These are phyloP conservation scores for Rutilus rutilus DNA, from an alignment of 2,113 vertebrate species.

Conservation along the genomic window DNA sequence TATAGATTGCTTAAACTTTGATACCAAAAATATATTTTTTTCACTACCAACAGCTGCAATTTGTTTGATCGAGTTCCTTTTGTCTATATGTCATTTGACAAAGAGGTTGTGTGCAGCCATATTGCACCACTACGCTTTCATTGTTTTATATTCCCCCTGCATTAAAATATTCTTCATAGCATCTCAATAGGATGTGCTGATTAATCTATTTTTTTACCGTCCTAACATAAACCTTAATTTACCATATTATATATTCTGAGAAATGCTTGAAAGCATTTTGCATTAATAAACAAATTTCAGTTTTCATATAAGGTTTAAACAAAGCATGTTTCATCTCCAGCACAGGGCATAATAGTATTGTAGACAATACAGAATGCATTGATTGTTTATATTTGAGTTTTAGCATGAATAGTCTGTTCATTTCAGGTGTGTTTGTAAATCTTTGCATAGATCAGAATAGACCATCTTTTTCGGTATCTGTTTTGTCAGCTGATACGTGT, in stretches of 20 bases:
- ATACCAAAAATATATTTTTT: neutral
- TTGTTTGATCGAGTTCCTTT: slow-evolving; percentile 3
- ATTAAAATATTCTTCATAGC: neutral
- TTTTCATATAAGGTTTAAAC: neutral
- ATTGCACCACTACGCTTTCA: slow-evolving; percentile 8
- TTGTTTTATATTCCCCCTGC: slow-evolving; percentile 2
- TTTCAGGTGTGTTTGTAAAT: neutral
- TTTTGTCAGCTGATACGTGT: slow-evolving; percentile 4
- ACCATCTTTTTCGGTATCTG: neutral
- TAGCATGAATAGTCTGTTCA: neutral
- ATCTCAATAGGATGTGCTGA: neutral
- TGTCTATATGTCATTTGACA: slow-evolving; percentile 14
- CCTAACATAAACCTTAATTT: neutral
- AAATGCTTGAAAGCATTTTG: neutral
- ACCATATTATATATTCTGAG: neutral
- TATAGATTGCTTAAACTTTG: neutral
- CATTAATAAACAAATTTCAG: neutral
- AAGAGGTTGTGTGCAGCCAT: neutral
- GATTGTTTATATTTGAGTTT: neutral
- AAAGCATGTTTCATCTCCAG: neutral
- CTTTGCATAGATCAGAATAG: neutral
- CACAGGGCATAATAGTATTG: neutral
- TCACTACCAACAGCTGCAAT: neutral
- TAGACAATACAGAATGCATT: neutral
- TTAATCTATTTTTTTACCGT: neutral